Evolutionary conservation across 2,113 vertebrate genomes (phyloP), one percentile per base, ranked within the genome.

Genomic region (Perognathus longimembris): DNA sequence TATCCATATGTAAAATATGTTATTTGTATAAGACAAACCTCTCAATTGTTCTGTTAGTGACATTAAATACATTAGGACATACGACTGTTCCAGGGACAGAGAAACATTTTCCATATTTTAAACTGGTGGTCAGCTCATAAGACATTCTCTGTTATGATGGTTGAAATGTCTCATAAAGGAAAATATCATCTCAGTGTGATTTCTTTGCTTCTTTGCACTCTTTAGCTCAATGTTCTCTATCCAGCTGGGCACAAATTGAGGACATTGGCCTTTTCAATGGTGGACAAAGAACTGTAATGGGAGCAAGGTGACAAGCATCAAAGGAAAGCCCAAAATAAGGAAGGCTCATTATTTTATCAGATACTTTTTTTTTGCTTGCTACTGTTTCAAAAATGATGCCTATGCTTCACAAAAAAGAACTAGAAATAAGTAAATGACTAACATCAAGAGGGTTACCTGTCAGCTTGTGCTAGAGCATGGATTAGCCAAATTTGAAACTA

Each of bases 111-210:
- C 94, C 93, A 91, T 96, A 96, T 94, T 96, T 96, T 94, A 97
- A 96, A 94, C 85, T 70, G 80, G 94, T 73, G 67, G 90, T 89
- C 87, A 91, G 84, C 87, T 97, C 96, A 96, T 96, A 97, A 96
- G 96, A 96, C 91, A 96, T 96, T 96, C 95, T 97, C 93, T 97
- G 89, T 96, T 95, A 92, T 36, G 84, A 89, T 67, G 88, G 93
- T 71, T 93, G 38, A 93, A 95, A 90, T 92, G 80, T 71, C 91
- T 97, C 88, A 96, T 88, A 96, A 96, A 96, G 69, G 91, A 93
- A 96, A 97, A 97, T 94, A 97, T 42, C 96, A 96, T 94, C 96
- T 90, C 97, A 97, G 96, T 96, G 94, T 97, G 97, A 93, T 83
- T 96, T 94, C 96, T 97, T 96, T 97, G 92, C 96, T 94, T 92